Base-by-base conservation (phyloP, 2,888 invertebrate species). In the Proisotoma minuta region DNA sequence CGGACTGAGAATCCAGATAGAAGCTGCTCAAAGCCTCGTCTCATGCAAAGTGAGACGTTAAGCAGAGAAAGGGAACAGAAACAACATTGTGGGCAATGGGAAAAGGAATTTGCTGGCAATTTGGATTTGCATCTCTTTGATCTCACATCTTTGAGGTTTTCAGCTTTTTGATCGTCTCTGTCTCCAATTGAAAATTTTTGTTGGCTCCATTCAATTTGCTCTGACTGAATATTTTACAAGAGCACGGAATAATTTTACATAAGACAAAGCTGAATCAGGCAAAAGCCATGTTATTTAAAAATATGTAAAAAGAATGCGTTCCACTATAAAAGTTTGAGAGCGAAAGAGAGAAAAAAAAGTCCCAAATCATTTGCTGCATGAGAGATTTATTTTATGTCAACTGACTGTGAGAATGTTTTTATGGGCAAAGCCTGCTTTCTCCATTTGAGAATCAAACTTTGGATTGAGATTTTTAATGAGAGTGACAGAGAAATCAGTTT, bases 51-150 rank as follows among this genome's bases (percentile, higher is more conserved):
- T 43, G 20, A 43, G 20, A 20, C 20, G 43, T 15, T 5, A 43
- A 18, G 43, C 4, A 43, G 18, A 43, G 18, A 4, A 43, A 43
- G 18, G 18, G 43, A 43, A 20, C 15, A 4, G 43, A 43, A 20
- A 43, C 5, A 43, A 43, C 43, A 43, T 43, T 20, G 43, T 5
- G 20, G 10, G 43, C 5, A 20, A 43, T 43, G 53, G 29, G 53
- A 54, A 34, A 39, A 39, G 39, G 53, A 54, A 54, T 54, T 54
- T 50, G 52, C 18, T 52, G 24, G 24, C 28, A 52, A 27, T 58
- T 60, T 52, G 60, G 63, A 73, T 73, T 73, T 73, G 70, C 73
- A 73, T 73, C 68, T 57, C 71, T 73, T 73, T 73, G 71, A 73
- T 73, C 71, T 67, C 63, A 62, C 51, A 67, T 68, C 61, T 64